Conservation (phyloP, 2,888 invertebrate genomes). For the Agrochola lota region DNA sequence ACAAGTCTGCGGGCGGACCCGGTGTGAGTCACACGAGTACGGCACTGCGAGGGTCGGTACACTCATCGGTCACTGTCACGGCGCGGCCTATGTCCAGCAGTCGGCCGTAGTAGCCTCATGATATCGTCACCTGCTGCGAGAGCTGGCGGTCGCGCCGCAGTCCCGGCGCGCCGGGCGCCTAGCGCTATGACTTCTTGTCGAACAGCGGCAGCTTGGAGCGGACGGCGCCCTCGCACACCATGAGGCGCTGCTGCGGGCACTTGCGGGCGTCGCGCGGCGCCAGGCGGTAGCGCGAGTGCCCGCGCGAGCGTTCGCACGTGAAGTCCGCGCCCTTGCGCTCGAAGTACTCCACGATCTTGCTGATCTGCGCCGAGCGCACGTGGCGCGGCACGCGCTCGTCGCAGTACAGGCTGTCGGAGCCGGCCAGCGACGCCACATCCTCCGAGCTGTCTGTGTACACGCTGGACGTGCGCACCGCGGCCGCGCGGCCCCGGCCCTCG, state of each 20-base stretch:
- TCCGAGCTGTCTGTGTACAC: slow-evolving; percentile 97
- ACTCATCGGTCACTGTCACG: slow-evolving; percentile 7
- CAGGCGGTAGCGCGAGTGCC: slow-evolving; percentile 73
- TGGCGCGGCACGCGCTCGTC: slow-evolving; percentile 92
- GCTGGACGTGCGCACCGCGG: slow-evolving; percentile 92
- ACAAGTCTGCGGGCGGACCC: slow-evolving; percentile 27
- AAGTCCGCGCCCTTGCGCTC: slow-evolving; percentile 93
- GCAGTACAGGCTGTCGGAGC: slow-evolving; percentile 93
- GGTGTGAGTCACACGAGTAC: slow-evolving; percentile 8
- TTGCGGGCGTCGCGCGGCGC: slow-evolving; percentile 70
- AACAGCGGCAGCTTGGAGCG: slow-evolving; percentile 96
- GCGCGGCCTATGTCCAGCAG: slow-evolving; percentile 11
- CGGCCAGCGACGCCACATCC: slow-evolving; percentile 95
- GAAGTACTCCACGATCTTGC: slow-evolving; percentile 96
- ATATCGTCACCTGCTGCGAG: neutral
- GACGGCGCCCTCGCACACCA: slow-evolving; percentile 96
- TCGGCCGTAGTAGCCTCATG: fast-evolving
- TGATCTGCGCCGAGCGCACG: slow-evolving; percentile 93
- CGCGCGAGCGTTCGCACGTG: slow-evolving; percentile 85
- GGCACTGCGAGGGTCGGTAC: slow-evolving; percentile 8
- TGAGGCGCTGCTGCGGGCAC: slow-evolving; percentile 92
- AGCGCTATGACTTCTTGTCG: slow-evolving; percentile 91
- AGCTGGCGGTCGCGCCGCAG: neutral
- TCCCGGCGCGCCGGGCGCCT: slow-evolving; percentile 12
- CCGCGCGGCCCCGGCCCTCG: slow-evolving; percentile 70